Conservation (phyloP, 2,797 vertebrate species). For the Borostomias antarcticus region DNA sequence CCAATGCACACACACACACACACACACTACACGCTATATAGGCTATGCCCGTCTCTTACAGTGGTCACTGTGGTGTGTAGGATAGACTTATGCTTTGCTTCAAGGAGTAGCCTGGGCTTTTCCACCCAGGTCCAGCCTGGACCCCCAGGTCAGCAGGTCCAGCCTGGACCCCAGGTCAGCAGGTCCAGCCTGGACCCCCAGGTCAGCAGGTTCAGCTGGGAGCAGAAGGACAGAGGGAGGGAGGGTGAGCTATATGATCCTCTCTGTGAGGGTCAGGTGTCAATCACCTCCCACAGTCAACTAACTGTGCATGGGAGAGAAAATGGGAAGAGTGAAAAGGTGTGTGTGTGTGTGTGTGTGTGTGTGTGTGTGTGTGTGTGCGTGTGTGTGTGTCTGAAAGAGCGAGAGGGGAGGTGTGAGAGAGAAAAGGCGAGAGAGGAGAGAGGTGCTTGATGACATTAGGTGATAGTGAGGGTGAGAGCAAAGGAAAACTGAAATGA, state of each 20-base stretch:
- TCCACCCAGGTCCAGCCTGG: background rate
- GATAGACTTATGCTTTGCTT: background rate
- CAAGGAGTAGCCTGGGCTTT: background rate
- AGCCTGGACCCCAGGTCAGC: background rate
- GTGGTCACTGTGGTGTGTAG: background rate
- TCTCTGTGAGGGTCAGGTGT: conserved; percentile 46
- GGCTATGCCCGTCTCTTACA: background rate
- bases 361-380: too few species aligned
- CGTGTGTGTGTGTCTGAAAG: background rate
- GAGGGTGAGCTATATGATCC: conserved; percentile 41
- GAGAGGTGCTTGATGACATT: background rate
- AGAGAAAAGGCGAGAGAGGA: background rate
- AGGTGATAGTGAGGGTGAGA: conserved; percentile 1
- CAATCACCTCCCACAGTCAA: conserved; percentile 53
- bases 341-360: too few species aligned
- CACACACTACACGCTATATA: conserved; percentile 5
- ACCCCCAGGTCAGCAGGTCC: background rate
- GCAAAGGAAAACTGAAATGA: background rate
- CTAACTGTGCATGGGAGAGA: too few species aligned
- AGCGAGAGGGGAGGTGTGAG: background rate
- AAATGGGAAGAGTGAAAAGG: too few species aligned
- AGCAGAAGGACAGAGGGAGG: conserved; percentile 16
- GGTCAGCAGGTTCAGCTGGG: background rate
- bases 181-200: too few species aligned
- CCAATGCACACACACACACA: background rate